phyloP scores from a whole-genome alignment of 2,113 vertebrate genomes.

The Anhinga anhinga region DNA sequence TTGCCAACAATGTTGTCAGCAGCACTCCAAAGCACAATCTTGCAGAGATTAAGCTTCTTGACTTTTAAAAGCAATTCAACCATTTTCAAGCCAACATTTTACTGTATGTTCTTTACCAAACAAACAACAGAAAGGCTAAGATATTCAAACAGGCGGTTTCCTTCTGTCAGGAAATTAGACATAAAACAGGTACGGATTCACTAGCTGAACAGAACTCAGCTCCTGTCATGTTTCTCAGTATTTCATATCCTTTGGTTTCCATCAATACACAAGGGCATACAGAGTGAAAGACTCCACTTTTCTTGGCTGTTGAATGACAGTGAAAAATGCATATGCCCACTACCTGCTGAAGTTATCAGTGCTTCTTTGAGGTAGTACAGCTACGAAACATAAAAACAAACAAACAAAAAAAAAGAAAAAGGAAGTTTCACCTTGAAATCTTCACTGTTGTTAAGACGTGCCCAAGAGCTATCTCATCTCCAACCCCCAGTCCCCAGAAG shows the following conservation, averaged over 20 bases:
- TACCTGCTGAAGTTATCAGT: not conserved
- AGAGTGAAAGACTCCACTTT: not conserved
- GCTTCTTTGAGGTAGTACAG: not conserved
- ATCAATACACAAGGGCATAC: not conserved
- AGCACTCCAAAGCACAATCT: not conserved
- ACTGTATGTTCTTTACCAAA: not conserved
- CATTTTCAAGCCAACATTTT: not conserved
- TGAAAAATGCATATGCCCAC: not conserved
- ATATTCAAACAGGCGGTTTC: not conserved
- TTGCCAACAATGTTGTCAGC: not conserved
- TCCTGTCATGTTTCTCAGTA: not conserved
- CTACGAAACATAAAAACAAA: not conserved
- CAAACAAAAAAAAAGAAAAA: too few relatives aligned
- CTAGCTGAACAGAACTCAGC: not conserved
- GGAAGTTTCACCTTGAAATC: not conserved
- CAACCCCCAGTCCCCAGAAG: not conserved
- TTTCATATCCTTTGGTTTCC: not conserved
- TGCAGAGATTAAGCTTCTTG: not conserved
- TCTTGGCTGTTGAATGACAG: not conserved
- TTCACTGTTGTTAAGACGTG: not conserved
- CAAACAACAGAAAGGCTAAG: not conserved
- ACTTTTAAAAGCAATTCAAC: not conserved
- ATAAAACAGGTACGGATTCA: not conserved
- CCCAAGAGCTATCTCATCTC: not conserved
- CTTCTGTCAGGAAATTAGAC: not conserved